Conservation (phyloP, 2,113 vertebrate species). For the Paedocypris sp. region DNA sequence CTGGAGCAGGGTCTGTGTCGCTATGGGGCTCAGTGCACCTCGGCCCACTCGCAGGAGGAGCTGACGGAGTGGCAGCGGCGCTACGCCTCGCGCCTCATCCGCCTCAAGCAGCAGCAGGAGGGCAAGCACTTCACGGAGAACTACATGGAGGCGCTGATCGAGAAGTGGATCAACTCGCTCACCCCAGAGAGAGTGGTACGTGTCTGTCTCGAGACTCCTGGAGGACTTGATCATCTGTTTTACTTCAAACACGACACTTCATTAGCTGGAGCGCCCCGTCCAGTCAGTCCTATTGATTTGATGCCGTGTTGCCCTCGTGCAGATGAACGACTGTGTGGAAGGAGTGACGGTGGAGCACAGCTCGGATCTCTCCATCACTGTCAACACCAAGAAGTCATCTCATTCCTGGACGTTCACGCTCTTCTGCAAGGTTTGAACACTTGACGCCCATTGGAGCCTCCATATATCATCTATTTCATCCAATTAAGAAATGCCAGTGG, state of each 20-base stretch:
- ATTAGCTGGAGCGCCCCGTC: background rate
- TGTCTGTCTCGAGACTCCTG: background rate
- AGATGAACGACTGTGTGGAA: constrained; percentile 92
- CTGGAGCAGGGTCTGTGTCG: constrained; percentile 94
- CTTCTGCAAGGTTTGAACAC: constrained; percentile 83
- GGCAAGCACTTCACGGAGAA: constrained; percentile 88
- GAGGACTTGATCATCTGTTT: no score
- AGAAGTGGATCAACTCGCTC: constrained; percentile 99
- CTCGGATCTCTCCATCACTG: constrained; percentile 83
- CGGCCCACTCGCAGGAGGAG: constrained; percentile 95
- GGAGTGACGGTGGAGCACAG: constrained; percentile 86
- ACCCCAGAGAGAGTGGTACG: constrained; percentile 93
- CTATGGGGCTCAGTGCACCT: constrained; percentile 95
- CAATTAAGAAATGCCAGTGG: no score
- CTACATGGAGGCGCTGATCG: constrained; percentile 95
- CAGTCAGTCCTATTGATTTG: background rate
- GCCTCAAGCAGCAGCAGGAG: constrained; percentile 91
- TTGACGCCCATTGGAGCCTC: no score
- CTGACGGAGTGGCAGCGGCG: constrained; percentile 95
- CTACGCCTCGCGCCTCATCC: constrained; percentile 87
- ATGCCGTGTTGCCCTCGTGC: constrained; percentile 3
- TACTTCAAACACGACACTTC: no score
- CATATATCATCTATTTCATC: background rate
- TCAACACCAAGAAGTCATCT: constrained; percentile 89
- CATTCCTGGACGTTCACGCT: constrained; percentile 94